Evolutionary conservation across 2,888 invertebrate species (phyloP).

Genomic region (Acrocyrtus sp.): DNA sequence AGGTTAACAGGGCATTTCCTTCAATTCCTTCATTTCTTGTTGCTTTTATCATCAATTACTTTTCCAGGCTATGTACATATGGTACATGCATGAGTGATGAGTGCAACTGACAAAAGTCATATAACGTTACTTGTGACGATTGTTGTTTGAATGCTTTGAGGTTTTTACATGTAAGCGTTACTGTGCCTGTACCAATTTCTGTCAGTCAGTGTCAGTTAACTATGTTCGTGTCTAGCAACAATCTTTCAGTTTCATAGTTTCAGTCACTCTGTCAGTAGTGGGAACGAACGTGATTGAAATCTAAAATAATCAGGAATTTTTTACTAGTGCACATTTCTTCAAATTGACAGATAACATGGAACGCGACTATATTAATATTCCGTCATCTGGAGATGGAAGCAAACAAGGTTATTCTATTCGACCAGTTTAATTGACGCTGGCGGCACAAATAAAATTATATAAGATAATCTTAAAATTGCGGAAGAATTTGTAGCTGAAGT

Average conservation of each 20-base stretch:
- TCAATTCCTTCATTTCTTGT: no score
- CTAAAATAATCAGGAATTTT: background rate
- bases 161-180: no score
- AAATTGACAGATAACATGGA: conserved; percentile 6
- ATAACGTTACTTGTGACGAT: no score
- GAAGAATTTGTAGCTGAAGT: background rate
- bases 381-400: conserved; percentile 26
- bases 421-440: background rate
- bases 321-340: background rate
- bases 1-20: no score
- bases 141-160: no score
- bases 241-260: background rate
- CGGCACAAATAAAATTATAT: background rate
- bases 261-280: no score
- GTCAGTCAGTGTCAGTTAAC: background rate
- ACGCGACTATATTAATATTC: conserved; percentile 35
- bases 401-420: no score
- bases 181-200: background rate
- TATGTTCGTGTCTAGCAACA: background rate
- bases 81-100: no score
- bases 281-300: background rate
- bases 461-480: background rate
- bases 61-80: no score
- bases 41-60: no score
- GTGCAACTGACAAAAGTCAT: no score